A percentile compares a stretch with the other conserved stretches of the same genome.
Evolutionary conservation across 2,113 vertebrate genomes (phyloP).

Genomic region (Mirza zaza): DNA sequence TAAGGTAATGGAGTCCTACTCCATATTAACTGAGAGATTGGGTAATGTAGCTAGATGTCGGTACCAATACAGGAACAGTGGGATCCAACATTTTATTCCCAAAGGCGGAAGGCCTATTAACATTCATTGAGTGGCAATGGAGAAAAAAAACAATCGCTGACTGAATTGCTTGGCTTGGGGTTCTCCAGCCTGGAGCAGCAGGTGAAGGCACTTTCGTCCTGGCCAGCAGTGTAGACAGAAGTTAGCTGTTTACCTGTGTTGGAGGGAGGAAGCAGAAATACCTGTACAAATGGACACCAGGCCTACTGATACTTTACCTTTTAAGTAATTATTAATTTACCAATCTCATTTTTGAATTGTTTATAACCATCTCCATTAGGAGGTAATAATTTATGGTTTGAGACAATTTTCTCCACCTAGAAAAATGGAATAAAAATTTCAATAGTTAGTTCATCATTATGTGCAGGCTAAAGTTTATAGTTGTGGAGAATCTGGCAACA

Average conservation of each 20-base stretch:
- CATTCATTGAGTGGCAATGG: neutral
- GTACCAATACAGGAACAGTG: neutral
- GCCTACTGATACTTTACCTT: neutral
- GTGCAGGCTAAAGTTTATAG: neutral
- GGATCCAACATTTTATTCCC: neutral
- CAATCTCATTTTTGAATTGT: neutral
- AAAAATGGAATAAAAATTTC: constrained; percentile 8
- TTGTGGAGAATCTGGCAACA: neutral
- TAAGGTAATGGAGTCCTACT: neutral
- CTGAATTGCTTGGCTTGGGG: neutral
- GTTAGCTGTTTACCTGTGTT: neutral
- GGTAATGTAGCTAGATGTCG: neutral
- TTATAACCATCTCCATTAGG: neutral
- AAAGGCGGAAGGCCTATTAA: neutral
- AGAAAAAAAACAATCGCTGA: neutral
- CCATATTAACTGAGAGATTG: neutral
- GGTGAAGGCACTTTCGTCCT: neutral
- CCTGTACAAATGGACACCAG: neutral
- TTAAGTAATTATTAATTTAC: neutral
- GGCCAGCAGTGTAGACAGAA: neutral
- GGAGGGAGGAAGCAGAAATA: neutral
- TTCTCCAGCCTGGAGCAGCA: neutral
- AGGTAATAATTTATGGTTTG: neutral
- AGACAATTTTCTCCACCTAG: neutral
- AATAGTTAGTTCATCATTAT: neutral